Base-by-base conservation (phyloP, 2,797 vertebrate genomes). In the Triplophysa bombifrons region DNA sequence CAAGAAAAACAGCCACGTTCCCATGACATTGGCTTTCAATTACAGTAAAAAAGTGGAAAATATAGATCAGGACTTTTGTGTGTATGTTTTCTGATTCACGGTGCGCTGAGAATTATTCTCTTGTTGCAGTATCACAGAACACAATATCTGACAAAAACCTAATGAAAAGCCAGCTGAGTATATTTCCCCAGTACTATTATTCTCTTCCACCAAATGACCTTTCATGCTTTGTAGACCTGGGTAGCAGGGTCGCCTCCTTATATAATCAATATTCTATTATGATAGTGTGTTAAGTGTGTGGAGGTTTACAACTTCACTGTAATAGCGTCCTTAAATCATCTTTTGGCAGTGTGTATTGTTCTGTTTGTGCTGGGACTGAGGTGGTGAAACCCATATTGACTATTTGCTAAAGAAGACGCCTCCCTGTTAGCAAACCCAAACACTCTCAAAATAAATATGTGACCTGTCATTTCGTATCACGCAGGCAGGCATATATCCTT, bases 251-350 rank as follows among this genome's bases (percentile, higher is more conserved):
- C 91, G 93, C 91, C 92, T 94, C 94, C 93, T 93, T 92, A 92
- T 93, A 93, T 94, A 96, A 98, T 98, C 96, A 97, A 97, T 98
- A 98, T 96, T 95, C 92, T 95, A 97, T 97, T 98, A 97, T 61
- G 80, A 96, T 94, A 93, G 91, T 93, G 93, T 90, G 87, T 87
- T 90, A 86, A 90, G 92, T 89, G 92, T 92, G 87, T 88, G 92
- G 86, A 88, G 91, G 91, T 94, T 94, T 91, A 93, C 89, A 94
- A 92, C 93, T 89, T 87, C 86, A 87, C 93, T 89, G 91, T 90
- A 94, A 94, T 94, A 93, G 93, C 91, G 90, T 93, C 91, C 87
- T 90, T 93, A 93, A 94, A 94, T 94, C 92, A 93, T 94, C 90
- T 91, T 78, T 86, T 93, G 92, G 91, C 92, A 93, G 92, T 92